Conservation (phyloP, 2,888 invertebrate species). For the Pammene aurita region DNA sequence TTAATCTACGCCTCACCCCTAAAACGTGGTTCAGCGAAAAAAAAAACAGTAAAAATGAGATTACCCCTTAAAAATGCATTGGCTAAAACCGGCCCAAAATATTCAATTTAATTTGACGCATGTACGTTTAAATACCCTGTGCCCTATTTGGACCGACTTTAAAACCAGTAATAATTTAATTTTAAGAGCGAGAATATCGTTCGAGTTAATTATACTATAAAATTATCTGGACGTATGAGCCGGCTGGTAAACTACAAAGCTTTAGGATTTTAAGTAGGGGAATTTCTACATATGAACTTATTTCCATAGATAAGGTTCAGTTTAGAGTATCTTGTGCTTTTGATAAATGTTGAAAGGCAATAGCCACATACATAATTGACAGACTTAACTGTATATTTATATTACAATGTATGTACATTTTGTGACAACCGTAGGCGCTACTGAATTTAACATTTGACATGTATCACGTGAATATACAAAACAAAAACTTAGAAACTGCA, state of each 20-base stretch:
- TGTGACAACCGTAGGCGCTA: slow-evolving; percentile 3
- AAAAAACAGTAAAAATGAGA: slow-evolving; percentile 41
- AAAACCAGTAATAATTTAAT: slow-evolving; percentile 27
- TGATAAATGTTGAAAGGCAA: slow-evolving; percentile 6
- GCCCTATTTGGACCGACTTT: slow-evolving; percentile 41
- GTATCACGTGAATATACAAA: slow-evolving; percentile 1
- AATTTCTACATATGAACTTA: slow-evolving; percentile 1
- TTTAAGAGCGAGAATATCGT: slow-evolving; percentile 36
- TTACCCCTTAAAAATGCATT: slow-evolving; percentile 40
- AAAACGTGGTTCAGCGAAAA: slow-evolving; percentile 48
- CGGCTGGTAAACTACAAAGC: not conserved
- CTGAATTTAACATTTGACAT: slow-evolving; percentile 8
- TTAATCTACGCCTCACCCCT: slow-evolving; percentile 46
- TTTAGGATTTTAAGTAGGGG: not conserved
- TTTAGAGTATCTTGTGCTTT: not conserved
- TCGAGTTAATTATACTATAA: not conserved
- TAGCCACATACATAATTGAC: slow-evolving; percentile 14
- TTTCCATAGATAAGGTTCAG: not conserved
- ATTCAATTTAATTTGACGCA: slow-evolving; percentile 23
- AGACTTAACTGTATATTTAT: not conserved
- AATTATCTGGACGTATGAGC: not conserved
- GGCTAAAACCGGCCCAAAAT: slow-evolving; percentile 30
- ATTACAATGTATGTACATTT: slow-evolving; percentile 24
- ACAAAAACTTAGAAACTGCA: slow-evolving; percentile 3
- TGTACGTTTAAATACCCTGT: slow-evolving; percentile 41